Evolutionary conservation across 2,888 invertebrate genomes (phyloP).

Genomic region (Parascotia fuliginaria): DNA sequence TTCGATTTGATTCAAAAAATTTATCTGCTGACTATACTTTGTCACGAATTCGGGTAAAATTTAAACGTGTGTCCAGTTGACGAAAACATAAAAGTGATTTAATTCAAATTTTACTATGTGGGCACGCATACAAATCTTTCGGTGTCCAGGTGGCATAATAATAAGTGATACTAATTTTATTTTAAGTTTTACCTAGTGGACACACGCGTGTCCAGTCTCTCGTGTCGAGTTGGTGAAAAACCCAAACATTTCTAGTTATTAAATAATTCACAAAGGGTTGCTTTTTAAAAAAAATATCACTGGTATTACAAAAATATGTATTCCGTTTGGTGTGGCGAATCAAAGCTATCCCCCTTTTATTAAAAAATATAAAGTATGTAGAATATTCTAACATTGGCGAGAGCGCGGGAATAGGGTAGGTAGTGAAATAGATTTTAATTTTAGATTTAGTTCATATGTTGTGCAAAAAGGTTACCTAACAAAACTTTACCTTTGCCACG

Average conservation of each 20-base stretch:
- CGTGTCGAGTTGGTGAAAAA: no score
- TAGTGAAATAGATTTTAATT: slow-evolving; percentile 64
- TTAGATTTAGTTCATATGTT: slow-evolving; percentile 57
- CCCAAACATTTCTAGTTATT: background rate
- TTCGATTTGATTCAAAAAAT: no score
- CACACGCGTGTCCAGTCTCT: no score
- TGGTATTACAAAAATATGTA: slow-evolving; percentile 20
- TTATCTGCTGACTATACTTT: no score
- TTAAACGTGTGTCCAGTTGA: no score
- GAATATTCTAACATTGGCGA: slow-evolving; percentile 48
- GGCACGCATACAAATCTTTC: no score
- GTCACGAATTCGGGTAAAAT: no score
- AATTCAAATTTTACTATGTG: no score
- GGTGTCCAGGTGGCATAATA: no score
- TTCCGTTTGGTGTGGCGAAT: slow-evolving; percentile 38
- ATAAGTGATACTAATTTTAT: no score
- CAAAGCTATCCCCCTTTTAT: slow-evolving; percentile 38
- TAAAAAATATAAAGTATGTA: slow-evolving; percentile 46
- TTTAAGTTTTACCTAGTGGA: no score
- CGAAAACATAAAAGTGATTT: no score
- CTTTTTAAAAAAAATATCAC: slow-evolving; percentile 7
- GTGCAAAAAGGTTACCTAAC: slow-evolving; percentile 23
- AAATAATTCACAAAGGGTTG: background rate
- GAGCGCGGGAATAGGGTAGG: slow-evolving; percentile 45
- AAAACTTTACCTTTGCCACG: background rate